Conservation (phyloP, 23 tunicate genomes). For the Diplosoma virens region DNA sequence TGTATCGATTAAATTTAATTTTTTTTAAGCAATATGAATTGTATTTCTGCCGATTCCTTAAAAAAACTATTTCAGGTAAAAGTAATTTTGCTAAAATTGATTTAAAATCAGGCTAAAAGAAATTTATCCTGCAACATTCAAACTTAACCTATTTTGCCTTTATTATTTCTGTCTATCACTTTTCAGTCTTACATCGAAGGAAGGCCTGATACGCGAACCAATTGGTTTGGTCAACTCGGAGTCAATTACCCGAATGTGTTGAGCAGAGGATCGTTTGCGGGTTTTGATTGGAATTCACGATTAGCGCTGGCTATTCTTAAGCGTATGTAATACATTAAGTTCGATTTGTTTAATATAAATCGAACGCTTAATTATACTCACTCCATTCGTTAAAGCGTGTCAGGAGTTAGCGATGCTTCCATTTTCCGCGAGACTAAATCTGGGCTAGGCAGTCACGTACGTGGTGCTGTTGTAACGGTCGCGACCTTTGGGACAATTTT, state of each 20-base stretch:
- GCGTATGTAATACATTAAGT: conserved; percentile 16
- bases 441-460: too few relatives aligned
- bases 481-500: too few relatives aligned
- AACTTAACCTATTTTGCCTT: neutral
- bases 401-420: too few relatives aligned
- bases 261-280: conserved; percentile 33
- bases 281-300: conserved; percentile 10
- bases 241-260: conserved; percentile 61
- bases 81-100: neutral
- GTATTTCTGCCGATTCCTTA: too few relatives aligned
- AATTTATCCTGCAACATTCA: too few relatives aligned
- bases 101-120: neutral
- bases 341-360: too few relatives aligned
- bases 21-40: too few relatives aligned
- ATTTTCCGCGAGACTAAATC: too few relatives aligned
- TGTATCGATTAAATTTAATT: neutral
- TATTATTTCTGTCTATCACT: neutral
- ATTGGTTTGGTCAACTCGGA: conserved; percentile 58
- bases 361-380: too few relatives aligned
- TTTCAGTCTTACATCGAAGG: conserved; percentile 57
- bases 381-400: too few relatives aligned
- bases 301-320: conserved; percentile 28
- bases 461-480: too few relatives aligned
- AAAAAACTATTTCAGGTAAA: too few relatives aligned
- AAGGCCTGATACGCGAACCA: conserved; percentile 29